Evolutionary conservation across 1,140 invertebrate genomes (phyloP).

Genomic region (honey bee (Apis mellifera)): DNA sequence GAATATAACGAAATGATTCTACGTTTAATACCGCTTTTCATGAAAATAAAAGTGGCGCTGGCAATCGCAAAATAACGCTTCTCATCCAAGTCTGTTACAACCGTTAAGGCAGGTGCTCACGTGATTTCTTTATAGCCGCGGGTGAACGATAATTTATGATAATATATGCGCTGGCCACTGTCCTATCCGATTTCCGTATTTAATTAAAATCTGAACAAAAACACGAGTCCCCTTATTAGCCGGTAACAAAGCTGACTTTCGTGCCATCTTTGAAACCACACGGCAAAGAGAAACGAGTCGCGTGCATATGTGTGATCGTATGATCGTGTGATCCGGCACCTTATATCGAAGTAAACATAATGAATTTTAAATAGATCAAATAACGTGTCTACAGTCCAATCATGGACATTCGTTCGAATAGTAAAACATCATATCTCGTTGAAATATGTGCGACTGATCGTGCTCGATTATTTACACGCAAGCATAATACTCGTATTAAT

Average conservation of each 20-base stretch:
- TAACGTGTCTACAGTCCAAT: not conserved
- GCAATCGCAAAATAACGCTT: not conserved
- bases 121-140: slow-evolving; percentile 49
- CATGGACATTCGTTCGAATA: not conserved
- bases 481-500: slow-evolving; percentile 10
- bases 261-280: not conserved
- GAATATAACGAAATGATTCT: slow-evolving; percentile 14
- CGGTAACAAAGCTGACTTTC: slow-evolving; percentile 11
- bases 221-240: slow-evolving; percentile 5
- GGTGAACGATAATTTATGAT: slow-evolving; percentile 61
- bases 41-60: not conserved
- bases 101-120: slow-evolving; percentile 35
- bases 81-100: not conserved
- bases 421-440: not conserved
- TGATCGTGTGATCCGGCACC: not conserved
- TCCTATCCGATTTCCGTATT: slow-evolving; percentile 59
- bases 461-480: slow-evolving; percentile 3
- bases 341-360: not conserved
- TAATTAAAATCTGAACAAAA: slow-evolving; percentile 54
- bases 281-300: not conserved
- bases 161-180: slow-evolving; percentile 58
- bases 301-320: not conserved
- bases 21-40: not conserved
- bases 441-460: slow-evolving; percentile 1
- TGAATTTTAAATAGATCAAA: not conserved